phyloP scores from a whole-genome alignment of 2,113 vertebrate genomes.

The Scortum barcoo region DNA sequence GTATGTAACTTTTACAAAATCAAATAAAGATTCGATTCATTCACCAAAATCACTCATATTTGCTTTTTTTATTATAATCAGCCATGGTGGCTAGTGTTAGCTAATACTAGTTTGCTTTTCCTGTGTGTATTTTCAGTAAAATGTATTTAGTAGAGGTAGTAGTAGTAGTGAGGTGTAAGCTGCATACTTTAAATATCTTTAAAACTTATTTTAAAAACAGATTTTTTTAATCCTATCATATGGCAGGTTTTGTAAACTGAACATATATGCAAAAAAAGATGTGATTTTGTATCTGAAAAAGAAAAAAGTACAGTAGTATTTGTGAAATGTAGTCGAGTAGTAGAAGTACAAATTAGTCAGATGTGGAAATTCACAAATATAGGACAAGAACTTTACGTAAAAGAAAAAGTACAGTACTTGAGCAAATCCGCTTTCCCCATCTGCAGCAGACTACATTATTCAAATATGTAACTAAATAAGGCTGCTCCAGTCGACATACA shows the following conservation, averaged over 20 bases:
- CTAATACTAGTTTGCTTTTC: not conserved
- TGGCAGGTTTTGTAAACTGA: not conserved
- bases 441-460: slow-evolving; percentile 6
- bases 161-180: not conserved
- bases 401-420: not conserved
- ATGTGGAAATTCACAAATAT: not conserved
- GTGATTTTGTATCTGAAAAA: not conserved
- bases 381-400: not conserved
- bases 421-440: not conserved
- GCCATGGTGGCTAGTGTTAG: not conserved
- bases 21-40: slow-evolving; percentile 13
- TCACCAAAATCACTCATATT: not conserved
- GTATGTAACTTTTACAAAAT: not conserved
- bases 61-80: not conserved
- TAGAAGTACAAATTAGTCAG: not conserved
- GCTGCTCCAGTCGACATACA: slow-evolving; percentile 42
- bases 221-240: no score
- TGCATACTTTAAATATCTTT: not conserved
- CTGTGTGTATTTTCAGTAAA: not conserved
- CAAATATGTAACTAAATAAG: slow-evolving; percentile 12
- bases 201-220: no score
- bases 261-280: not conserved
- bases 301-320: not conserved
- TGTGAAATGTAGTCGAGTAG: not conserved
- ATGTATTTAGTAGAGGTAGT: not conserved